Percentiles rank a stretch among this genome's conserved stretches.
Evolutionary conservation across 2,888 invertebrate genomes (phyloP).

Genomic region (Euproctis similis): DNA sequence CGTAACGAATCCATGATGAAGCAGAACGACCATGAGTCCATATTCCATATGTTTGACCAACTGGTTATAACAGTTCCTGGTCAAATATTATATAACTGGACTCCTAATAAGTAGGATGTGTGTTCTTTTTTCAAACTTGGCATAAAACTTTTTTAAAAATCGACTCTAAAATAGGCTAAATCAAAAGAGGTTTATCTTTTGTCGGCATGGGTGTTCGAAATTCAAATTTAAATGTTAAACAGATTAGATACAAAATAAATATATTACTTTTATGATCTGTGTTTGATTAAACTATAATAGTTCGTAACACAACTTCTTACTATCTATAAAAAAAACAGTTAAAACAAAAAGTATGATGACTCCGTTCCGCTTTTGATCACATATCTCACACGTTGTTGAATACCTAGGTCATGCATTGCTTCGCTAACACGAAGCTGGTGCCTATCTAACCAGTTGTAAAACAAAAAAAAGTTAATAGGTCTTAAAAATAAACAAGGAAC

Average conservation of each 20-base stretch:
- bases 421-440: background rate
- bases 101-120: no score
- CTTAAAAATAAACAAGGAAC: no score
- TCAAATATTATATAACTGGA: no score
- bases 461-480: no score
- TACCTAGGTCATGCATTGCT: slow-evolving; percentile 3
- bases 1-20: slow-evolving; percentile 40
- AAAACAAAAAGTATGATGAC: slow-evolving; percentile 6
- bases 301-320: slow-evolving; percentile 6
- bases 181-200: no score
- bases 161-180: no score
- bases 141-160: no score
- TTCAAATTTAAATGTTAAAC: no score
- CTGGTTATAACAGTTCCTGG: no score
- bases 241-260: slow-evolving; percentile 16
- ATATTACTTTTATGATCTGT: slow-evolving; percentile 1
- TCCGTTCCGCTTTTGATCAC: slow-evolving; percentile 9
- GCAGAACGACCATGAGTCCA: slow-evolving; percentile 29
- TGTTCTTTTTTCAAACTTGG: no score
- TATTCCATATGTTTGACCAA: slow-evolving; percentile 35
- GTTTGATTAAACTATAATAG: background rate
- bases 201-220: no score
- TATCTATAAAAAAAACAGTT: slow-evolving; percentile 11
- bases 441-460: background rate
- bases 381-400: slow-evolving; percentile 3